phyloP scores from a whole-genome alignment of 2,113 vertebrate species.

The Hemicordylus capensis region DNA sequence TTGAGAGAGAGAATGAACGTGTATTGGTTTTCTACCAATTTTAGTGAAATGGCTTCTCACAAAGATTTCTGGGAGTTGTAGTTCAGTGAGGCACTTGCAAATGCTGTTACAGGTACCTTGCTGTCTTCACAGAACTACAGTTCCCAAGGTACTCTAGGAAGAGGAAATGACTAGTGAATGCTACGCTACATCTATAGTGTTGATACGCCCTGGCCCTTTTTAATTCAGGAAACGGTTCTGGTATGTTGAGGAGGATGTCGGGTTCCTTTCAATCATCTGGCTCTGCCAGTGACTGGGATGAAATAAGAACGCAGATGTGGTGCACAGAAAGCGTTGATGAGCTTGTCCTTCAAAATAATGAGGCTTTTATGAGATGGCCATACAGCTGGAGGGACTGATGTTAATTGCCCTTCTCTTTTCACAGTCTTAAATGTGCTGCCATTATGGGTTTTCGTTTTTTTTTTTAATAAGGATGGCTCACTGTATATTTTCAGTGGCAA shows the following conservation, averaged over 20 bases:
- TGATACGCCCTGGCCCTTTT: background rate
- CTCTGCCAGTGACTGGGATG: background rate
- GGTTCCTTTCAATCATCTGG: background rate
- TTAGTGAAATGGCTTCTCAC: background rate
- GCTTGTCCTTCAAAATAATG: constrained; percentile 36
- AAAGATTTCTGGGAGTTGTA: background rate
- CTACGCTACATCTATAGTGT: background rate
- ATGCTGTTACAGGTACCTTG: background rate
- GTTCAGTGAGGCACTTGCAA: background rate
- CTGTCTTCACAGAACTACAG: background rate
- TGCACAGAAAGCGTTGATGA: background rate
- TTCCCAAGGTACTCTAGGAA: background rate
- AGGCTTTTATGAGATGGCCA: constrained; percentile 30
- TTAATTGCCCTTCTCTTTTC: background rate
- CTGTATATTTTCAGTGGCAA: background rate
- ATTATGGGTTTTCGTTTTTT: background rate
- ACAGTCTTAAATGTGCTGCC: background rate
- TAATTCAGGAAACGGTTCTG: background rate
- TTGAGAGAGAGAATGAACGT: background rate
- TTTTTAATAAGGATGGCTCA: background rate
- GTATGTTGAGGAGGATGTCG: background rate
- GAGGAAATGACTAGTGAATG: background rate
- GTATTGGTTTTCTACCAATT: background rate
- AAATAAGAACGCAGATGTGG: background rate
- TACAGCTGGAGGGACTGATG: constrained; percentile 18